Evolutionary conservation across 2,797 vertebrate genomes (phyloP).

Genomic region (Gymnoscopelus braueri): DNA sequence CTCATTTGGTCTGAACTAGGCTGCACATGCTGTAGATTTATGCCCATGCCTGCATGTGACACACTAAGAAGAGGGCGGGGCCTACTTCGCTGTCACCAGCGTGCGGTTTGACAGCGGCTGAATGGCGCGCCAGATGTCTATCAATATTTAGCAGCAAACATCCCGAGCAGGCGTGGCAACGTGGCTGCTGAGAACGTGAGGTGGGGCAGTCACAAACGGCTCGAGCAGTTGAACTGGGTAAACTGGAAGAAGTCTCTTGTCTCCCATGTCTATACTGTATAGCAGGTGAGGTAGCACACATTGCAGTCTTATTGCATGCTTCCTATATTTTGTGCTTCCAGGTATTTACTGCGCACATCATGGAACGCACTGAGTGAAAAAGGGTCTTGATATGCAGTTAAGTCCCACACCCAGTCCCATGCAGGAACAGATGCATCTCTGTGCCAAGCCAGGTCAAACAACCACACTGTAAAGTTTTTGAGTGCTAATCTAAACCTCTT

Average conservation of each 20-base stretch:
- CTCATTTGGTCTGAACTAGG: background rate
- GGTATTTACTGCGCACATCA: too few species aligned
- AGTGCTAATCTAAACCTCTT: too few species aligned
- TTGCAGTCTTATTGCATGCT: too few species aligned
- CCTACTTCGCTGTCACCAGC: constrained; percentile 62
- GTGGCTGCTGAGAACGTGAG: constrained; percentile 38
- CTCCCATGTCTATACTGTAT: background rate
- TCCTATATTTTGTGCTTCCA: too few species aligned
- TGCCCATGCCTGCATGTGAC: constrained; percentile 24
- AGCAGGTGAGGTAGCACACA: too few species aligned
- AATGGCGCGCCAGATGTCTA: constrained; percentile 84
- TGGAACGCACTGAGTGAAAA: constrained; percentile 12
- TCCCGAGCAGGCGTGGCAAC: constrained; percentile 72
- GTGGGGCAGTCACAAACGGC: constrained; percentile 63
- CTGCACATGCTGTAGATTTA: background rate
- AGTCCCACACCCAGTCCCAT: constrained; percentile 17
- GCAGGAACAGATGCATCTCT: constrained; percentile 39
- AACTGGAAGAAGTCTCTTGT: constrained; percentile 43
- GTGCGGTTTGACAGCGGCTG: constrained; percentile 76
- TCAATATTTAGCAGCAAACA: constrained; percentile 87
- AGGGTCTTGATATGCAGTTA: constrained; percentile 16
- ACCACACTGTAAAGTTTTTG: background rate
- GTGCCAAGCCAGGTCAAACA: constrained; percentile 30
- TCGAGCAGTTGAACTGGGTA: constrained; percentile 54
- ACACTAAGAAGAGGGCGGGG: constrained; percentile 55